phyloP scores from a whole-genome alignment of 2,888 invertebrate genomes.

The Drosophila histrio region DNA sequence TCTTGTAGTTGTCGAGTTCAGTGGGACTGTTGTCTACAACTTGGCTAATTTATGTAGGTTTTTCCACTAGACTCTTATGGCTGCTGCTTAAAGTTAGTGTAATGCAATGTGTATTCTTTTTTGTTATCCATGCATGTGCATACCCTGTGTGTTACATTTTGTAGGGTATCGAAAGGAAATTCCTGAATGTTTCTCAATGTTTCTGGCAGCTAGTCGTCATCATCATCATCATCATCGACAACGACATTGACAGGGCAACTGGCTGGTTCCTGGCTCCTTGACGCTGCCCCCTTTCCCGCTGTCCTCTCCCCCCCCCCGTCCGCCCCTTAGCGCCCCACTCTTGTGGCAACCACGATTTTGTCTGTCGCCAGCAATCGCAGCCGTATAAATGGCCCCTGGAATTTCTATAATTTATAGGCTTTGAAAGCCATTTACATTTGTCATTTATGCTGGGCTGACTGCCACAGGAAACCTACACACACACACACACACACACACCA shows the following conservation, averaged over 20 bases:
- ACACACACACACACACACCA: slow-evolving; percentile 5
- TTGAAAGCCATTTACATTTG: slow-evolving; percentile 74
- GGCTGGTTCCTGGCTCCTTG: slow-evolving; percentile 30
- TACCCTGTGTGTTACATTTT: background rate
- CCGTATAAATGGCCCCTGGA: slow-evolving; percentile 67
- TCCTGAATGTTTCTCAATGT: slow-evolving; percentile 50
- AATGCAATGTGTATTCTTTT: background rate
- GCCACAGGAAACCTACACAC: slow-evolving; percentile 40
- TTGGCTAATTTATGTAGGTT: background rate
- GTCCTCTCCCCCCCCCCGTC: background rate
- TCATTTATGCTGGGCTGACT: slow-evolving; percentile 60
- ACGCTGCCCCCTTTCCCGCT: background rate
- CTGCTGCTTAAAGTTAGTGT: background rate
- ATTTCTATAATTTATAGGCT: slow-evolving; percentile 77
- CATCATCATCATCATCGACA: slow-evolving; percentile 30
- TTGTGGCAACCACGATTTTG: slow-evolving; percentile 31
- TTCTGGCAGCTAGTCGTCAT: slow-evolving; percentile 57
- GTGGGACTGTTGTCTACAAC: background rate
- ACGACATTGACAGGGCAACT: slow-evolving; percentile 33
- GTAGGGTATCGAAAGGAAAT: slow-evolving; percentile 42
- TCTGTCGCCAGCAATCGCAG: slow-evolving; percentile 72
- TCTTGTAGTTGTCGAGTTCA: background rate
- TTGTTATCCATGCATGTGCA: background rate
- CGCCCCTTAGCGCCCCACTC: too few relatives aligned
- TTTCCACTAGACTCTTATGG: too few relatives aligned